Conservation (phyloP, 2,888 invertebrate genomes). For the Acronicta aceris region DNA sequence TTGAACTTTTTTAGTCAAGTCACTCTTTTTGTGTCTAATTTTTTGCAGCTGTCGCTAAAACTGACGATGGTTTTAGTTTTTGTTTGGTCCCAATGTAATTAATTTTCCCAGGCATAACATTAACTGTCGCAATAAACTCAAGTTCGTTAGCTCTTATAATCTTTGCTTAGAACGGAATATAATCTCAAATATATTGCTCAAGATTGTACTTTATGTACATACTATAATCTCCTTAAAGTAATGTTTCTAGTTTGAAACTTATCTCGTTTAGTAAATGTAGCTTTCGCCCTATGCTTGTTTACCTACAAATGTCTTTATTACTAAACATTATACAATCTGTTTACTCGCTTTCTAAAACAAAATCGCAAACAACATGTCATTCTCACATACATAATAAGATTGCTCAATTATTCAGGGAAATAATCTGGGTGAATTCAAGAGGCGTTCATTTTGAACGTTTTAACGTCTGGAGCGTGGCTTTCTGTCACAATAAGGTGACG, state of each 20-base stretch:
- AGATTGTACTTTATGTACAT: conserved; percentile 45
- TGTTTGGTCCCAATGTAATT: conserved; percentile 17
- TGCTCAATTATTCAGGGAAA: conserved; percentile 67
- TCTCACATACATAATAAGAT: conserved; percentile 71
- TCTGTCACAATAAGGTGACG: conserved; percentile 73
- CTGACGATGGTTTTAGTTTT: conserved; percentile 8
- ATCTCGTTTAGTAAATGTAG: conserved; percentile 54
- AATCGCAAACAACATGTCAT: conserved; percentile 53
- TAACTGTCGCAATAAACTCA: conserved; percentile 35
- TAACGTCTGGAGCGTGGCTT: conserved; percentile 58
- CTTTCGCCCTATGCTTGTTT: conserved; percentile 62
- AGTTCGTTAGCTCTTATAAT: conserved; percentile 44
- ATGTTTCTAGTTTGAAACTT: conserved; percentile 47
- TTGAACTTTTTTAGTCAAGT: conserved; percentile 1
- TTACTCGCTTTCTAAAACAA: conserved; percentile 59
- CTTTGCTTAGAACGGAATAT: conserved; percentile 39
- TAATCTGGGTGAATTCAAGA: conserved; percentile 67
- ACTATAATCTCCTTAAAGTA: conserved; percentile 48
- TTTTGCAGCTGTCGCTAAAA: conserved; percentile 27
- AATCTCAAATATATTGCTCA: conserved; percentile 48
- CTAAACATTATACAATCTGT: conserved; percentile 57
- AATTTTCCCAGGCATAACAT: conserved; percentile 39
- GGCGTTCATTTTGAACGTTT: conserved; percentile 57
- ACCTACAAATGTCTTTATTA: conserved; percentile 64
- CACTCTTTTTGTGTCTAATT: conserved; percentile 21